A percentile compares a stretch with the other conserved stretches of the same genome.
Evolutionary conservation across 2,797 vertebrate species (phyloP).

Genomic region (Argentina silus): DNA sequence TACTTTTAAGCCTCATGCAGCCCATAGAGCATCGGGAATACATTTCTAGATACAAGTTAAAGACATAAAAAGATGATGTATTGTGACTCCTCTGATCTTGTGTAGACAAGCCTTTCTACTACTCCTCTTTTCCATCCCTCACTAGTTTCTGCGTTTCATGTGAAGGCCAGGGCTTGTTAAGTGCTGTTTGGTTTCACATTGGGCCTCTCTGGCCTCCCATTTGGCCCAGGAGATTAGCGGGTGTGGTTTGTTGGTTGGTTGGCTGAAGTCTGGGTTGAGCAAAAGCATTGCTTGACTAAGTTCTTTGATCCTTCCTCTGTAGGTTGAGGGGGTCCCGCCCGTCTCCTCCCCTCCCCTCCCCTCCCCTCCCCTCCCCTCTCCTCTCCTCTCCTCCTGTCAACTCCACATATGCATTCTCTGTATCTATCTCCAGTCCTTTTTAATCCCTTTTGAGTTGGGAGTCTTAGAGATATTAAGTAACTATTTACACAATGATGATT

Average conservation of each 20-base stretch:
- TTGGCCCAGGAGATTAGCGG: conserved; percentile 64
- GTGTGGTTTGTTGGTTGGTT: conserved; percentile 68
- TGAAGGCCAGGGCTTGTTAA: conserved; percentile 53
- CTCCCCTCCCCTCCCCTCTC: conserved; percentile 51
- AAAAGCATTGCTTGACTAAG: conserved; percentile 59
- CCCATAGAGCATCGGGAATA: too few species aligned
- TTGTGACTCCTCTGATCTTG: too few species aligned
- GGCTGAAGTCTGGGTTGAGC: conserved; percentile 69
- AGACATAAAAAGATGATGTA: too few species aligned
- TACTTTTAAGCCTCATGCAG: neutral
- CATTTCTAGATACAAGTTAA: too few species aligned
- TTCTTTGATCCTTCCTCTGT: conserved; percentile 72
- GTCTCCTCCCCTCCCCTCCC: conserved; percentile 30
- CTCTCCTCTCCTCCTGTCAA: neutral
- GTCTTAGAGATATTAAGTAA: too few species aligned
- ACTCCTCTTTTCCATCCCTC: conserved; percentile 19
- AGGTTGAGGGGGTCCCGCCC: conserved; percentile 16
- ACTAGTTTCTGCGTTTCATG: conserved; percentile 22
- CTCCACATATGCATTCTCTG: neutral
- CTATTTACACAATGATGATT: too few species aligned
- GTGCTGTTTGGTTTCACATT: conserved; percentile 47
- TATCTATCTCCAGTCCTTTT: conserved; percentile 7
- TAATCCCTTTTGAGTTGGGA: too few species aligned
- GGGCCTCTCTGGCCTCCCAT: conserved; percentile 36
- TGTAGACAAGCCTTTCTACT: too few species aligned